These are phyloP conservation scores for Dolichomitus sp. DNA, from an alignment of 2,888 invertebrate species.

Conservation along the genomic window DNA sequence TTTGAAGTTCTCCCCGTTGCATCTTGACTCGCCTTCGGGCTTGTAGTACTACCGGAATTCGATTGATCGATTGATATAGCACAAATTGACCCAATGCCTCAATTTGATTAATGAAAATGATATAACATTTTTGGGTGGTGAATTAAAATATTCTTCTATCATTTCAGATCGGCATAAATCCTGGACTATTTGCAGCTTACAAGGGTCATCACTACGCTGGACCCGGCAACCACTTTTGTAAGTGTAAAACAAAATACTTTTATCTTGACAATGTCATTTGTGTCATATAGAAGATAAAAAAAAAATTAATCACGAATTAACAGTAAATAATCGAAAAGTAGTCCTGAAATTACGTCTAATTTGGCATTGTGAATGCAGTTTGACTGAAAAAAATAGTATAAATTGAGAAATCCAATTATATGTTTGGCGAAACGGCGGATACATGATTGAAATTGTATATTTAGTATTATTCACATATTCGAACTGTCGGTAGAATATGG, in stretches of 20 bases:
- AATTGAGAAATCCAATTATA: not conserved
- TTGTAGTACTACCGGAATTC: conserved; percentile 58
- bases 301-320: not conserved
- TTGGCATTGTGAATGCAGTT: too few relatives aligned
- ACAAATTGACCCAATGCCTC: conserved; percentile 28
- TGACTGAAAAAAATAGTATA: too few relatives aligned
- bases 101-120: not conserved
- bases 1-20: conserved; percentile 56
- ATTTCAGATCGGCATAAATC: conserved; percentile 98
- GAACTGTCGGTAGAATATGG: not conserved
- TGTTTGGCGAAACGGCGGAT: not conserved
- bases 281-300: not conserved
- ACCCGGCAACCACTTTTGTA: conserved; percentile 99
- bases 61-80: conserved; percentile 58
- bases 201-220: conserved; percentile 99
- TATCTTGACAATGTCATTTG: not conserved
- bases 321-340: not conserved
- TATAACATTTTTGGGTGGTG: not conserved
- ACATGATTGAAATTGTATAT: not conserved
- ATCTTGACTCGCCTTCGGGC: conserved; percentile 47
- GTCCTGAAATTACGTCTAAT: not conserved
- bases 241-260: conserved; percentile 81
- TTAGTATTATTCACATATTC: not conserved
- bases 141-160: not conserved
- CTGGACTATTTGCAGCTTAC: conserved; percentile 98